A percentile compares a stretch with the other conserved stretches of the same genome.
Conservation (phyloP, 1,140 invertebrate species). For the Galleria mellonella region DNA sequence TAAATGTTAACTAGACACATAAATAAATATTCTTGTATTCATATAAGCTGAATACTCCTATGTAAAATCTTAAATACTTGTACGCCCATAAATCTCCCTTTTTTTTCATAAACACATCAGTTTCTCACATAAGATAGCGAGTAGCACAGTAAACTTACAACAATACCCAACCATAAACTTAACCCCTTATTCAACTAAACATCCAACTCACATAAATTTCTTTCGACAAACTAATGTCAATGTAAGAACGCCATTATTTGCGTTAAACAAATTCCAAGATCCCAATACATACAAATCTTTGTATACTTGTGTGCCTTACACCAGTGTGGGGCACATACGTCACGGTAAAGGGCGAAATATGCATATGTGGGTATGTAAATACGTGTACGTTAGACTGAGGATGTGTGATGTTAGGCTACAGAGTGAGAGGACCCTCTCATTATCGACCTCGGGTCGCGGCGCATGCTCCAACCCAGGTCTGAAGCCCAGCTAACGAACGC, state of each 20-base stretch:
- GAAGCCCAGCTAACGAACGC: conserved; percentile 56
- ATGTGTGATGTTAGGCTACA: conserved; percentile 66
- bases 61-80: neutral
- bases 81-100: neutral
- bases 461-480: conserved; percentile 60
- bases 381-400: conserved; percentile 64
- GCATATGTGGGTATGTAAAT: conserved; percentile 73
- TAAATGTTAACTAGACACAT: no score
- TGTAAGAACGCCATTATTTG: conserved; percentile 64
- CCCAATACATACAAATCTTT: conserved; percentile 18
- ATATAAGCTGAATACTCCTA: no score
- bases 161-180: conserved; percentile 56
- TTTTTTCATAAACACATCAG: conserved; percentile 2
- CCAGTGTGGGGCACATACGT: conserved; percentile 43
- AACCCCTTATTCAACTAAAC: conserved; percentile 65
- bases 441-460: conserved; percentile 70
- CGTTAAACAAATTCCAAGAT: conserved; percentile 66
- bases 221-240: conserved; percentile 72
- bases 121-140: conserved; percentile 21
- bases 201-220: conserved; percentile 69
- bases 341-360: conserved; percentile 61
- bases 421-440: conserved; percentile 64
- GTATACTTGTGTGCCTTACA: conserved; percentile 23
- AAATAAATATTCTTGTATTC: no score
- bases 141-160: conserved; percentile 33